phyloP scores from a whole-genome alignment of 1,140 invertebrate genomes.

The Atta texana region DNA sequence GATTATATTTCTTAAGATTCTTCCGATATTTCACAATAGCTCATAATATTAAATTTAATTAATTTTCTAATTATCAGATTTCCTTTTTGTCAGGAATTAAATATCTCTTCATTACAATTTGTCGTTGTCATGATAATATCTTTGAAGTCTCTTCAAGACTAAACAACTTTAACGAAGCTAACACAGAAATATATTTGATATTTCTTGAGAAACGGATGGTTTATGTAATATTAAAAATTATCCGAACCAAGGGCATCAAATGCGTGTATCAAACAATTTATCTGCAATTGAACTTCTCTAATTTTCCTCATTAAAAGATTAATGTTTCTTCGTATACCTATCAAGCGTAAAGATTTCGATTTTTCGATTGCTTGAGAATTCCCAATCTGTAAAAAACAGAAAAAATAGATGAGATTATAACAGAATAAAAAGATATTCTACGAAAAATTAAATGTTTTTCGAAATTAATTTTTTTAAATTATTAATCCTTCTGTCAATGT shows the following conservation, averaged over 20 bases:
- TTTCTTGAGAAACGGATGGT: not conserved
- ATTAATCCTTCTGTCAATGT: not conserved
- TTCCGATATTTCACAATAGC: not conserved
- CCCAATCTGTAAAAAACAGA: constrained; percentile 18
- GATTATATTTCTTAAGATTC: not conserved
- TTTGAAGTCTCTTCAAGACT: not conserved
- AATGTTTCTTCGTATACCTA: not conserved
- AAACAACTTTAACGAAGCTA: constrained; percentile 24
- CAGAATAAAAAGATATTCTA: not conserved
- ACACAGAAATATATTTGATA: constrained; percentile 16
- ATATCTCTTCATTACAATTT: not conserved
- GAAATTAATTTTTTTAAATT: not conserved
- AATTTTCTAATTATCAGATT: not conserved
- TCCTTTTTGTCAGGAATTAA: not conserved
- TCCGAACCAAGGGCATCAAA: constrained; percentile 8
- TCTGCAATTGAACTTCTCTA: not conserved
- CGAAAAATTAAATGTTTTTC: not conserved
- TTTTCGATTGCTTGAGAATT: not conserved
- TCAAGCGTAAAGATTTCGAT: not conserved
- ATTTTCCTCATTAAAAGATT: constrained; percentile 30
- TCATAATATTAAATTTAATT: not conserved
- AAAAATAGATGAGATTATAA: not conserved
- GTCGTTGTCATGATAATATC: not conserved
- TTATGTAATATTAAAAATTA: constrained; percentile 2
- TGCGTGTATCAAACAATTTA: constrained; percentile 7